These are phyloP conservation scores for Mustela lutreola DNA, from an alignment of 2,113 vertebrate genomes.

Conservation along the genomic window DNA sequence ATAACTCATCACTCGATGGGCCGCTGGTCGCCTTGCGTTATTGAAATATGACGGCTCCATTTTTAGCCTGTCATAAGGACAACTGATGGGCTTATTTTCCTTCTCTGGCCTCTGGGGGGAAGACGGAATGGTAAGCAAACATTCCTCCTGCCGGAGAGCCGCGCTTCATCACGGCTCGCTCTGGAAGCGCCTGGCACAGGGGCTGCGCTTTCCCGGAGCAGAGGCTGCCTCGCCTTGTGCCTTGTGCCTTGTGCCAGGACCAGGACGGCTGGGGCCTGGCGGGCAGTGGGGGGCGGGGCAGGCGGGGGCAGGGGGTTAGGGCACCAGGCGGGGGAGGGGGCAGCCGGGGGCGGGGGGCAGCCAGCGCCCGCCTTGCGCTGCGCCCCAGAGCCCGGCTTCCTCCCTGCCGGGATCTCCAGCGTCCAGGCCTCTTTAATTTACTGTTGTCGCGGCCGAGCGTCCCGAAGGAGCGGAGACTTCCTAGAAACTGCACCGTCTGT, in stretches of 20 bases:
- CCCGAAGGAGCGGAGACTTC: background rate
- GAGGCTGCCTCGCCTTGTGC: background rate
- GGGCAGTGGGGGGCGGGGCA: too few species aligned
- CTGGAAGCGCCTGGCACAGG: constrained; percentile 76
- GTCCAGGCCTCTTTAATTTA: background rate
- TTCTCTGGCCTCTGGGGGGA: constrained; percentile 94
- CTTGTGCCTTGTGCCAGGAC: fast-evolving
- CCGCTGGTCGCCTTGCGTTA: constrained; percentile 94
- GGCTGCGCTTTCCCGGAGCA: constrained; percentile 71
- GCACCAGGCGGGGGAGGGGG: too few species aligned
- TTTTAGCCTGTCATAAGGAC: constrained; percentile 99
- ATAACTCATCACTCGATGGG: constrained; percentile 95
- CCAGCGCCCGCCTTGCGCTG: background rate
- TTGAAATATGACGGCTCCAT: constrained; percentile 99
- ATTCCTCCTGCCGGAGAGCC: constrained; percentile 94
- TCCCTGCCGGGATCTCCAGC: background rate
- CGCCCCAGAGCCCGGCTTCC: background rate
- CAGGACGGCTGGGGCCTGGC: too few species aligned
- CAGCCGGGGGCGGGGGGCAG: fast-evolving
- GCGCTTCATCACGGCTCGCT: constrained; percentile 93
- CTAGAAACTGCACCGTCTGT: background rate
- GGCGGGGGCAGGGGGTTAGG: too few species aligned
- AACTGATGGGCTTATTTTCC: constrained; percentile 99
- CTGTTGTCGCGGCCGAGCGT: background rate
- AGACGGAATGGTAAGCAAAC: constrained; percentile 99